Evolutionary conservation across 2,888 invertebrate species (phyloP).

Genomic region (Acronicta alni): DNA sequence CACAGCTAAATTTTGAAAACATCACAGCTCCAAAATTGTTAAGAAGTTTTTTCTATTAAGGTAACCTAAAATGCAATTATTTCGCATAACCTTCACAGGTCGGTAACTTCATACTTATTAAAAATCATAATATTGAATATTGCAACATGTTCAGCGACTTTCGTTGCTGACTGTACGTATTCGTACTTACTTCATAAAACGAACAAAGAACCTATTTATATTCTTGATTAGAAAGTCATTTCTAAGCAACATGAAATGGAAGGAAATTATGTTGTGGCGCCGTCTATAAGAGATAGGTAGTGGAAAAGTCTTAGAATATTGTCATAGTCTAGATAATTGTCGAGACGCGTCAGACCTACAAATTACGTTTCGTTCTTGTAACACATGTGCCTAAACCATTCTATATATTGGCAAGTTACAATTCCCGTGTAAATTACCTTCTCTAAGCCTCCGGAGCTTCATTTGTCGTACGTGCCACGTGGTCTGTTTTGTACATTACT

Average conservation of each 20-base stretch:
- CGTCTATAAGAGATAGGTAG: conserved; percentile 3
- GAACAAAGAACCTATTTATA: neutral
- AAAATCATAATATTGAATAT: too few relatives aligned
- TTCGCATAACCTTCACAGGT: too few relatives aligned
- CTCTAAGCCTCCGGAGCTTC: conserved; percentile 41
- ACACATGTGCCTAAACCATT: conserved; percentile 22
- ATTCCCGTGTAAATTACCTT: conserved; percentile 53
- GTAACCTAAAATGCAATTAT: too few relatives aligned
- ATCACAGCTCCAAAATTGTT: too few relatives aligned
- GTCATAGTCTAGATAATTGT: conserved; percentile 3
- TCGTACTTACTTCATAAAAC: conserved; percentile 11
- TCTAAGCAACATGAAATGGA: conserved; percentile 16
- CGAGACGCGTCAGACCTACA: conserved; percentile 6
- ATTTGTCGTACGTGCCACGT: conserved; percentile 49
- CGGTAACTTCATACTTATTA: too few relatives aligned
- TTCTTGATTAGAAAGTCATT: conserved; percentile 17
- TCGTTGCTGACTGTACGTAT: neutral
- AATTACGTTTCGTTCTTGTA: conserved; percentile 26
- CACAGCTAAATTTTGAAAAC: too few relatives aligned
- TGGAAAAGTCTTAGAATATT: conserved; percentile 4
- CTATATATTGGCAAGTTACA: conserved; percentile 45
- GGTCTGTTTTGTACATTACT: conserved; percentile 27
- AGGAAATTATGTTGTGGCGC: conserved; percentile 7
- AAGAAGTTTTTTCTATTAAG: too few relatives aligned
- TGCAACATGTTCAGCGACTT: too few relatives aligned